These are phyloP conservation scores for Habrosyne pyritoides DNA, from an alignment of 2,888 invertebrate genomes.

Conservation along the genomic window DNA sequence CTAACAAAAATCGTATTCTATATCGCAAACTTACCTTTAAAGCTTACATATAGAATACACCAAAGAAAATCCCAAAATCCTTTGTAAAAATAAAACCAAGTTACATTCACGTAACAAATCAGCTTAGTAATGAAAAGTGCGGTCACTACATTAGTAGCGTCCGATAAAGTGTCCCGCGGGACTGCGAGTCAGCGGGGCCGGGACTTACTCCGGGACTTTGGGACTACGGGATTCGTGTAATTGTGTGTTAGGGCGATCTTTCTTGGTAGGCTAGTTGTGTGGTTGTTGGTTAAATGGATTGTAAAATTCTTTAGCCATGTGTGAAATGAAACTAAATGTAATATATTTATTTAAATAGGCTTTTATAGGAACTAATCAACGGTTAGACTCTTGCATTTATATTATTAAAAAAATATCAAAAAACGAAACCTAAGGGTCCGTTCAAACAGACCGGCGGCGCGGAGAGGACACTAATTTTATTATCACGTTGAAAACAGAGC, in stretches of 20 bases:
- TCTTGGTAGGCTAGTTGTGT: not conserved
- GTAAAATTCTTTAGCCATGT: not conserved
- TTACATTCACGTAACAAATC: not conserved
- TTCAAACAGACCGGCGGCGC: no score
- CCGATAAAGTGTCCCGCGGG: slow-evolving; percentile 32
- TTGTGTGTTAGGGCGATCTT: not conserved
- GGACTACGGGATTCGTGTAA: not conserved
- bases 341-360: no score
- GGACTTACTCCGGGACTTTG: not conserved
- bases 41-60: no score
- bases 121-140: slow-evolving; percentile 13
- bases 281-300: not conserved
- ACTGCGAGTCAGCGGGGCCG: slow-evolving; percentile 29
- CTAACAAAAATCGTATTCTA: no score
- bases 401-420: no score
- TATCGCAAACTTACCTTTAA: no score
- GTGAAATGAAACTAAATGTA: no score
- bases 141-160: slow-evolving; percentile 25
- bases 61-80: not conserved
- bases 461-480: no score
- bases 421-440: no score
- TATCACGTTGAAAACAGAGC: no score
- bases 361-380: no score
- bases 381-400: no score
- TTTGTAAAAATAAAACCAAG: not conserved